These are phyloP conservation scores for Therioaphis trifolii DNA, from an alignment of 2,888 invertebrate genomes.

Conservation along the genomic window DNA sequence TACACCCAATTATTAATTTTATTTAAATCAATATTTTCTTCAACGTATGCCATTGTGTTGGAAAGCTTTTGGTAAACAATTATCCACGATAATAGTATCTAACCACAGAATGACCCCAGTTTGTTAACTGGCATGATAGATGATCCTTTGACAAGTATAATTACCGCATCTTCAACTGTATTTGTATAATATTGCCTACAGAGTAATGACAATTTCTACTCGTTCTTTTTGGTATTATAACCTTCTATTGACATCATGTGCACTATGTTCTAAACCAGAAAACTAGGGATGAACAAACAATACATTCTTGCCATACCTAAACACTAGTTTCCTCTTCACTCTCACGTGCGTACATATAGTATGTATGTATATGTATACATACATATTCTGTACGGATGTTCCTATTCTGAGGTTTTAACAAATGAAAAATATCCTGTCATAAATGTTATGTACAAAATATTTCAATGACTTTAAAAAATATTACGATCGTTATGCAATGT, in stretches of 20 bases:
- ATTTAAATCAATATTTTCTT: not conserved
- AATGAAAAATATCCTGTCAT: constrained; percentile 16
- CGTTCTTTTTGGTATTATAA: not conserved
- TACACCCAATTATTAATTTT: too few relatives aligned
- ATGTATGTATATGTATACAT: too few relatives aligned
- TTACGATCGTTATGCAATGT: not conserved
- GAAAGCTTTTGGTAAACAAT: not conserved
- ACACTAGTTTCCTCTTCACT: too few relatives aligned
- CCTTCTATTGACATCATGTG: not conserved
- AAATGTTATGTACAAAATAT: not conserved
- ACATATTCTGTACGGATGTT: not conserved
- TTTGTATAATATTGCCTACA: not conserved
- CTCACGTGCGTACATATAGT: too few relatives aligned
- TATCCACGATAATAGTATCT: not conserved
- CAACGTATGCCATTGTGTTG: not conserved
- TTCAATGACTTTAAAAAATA: constrained; percentile 29
- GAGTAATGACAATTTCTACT: constrained; percentile 1
- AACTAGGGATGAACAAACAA: not conserved
- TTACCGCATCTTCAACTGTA: not conserved
- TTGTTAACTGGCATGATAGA: constrained; percentile 5
- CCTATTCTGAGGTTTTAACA: not conserved
- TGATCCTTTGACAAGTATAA: not conserved
- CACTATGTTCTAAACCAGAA: not conserved
- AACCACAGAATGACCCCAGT: not conserved
- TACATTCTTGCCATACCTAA: not conserved